These are phyloP conservation scores for Andrena cerasifolii DNA, from an alignment of 1,140 invertebrate species.

Conservation along the genomic window DNA sequence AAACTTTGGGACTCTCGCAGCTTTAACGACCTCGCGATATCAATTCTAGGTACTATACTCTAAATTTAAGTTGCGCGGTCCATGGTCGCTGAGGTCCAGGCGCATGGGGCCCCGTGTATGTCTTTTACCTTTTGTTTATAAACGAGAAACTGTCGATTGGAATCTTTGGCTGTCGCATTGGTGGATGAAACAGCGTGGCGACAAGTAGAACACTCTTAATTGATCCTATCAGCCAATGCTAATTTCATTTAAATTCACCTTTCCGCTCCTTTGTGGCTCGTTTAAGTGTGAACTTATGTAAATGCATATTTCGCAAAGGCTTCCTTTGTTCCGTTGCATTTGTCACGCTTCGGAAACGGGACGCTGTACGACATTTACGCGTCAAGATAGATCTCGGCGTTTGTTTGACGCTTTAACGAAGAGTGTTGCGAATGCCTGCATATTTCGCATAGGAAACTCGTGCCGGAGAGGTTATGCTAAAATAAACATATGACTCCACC, in stretches of 20 bases:
- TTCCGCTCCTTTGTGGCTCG: background rate
- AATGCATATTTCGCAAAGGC: constrained; percentile 38
- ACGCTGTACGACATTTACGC: background rate
- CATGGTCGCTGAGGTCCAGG: no score
- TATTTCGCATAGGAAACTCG: background rate
- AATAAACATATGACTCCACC: background rate
- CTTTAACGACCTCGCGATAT: no score
- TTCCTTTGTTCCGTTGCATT: constrained; percentile 1
- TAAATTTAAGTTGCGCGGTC: no score
- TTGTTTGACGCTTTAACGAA: background rate
- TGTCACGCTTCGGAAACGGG: constrained; percentile 7
- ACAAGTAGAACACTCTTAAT: constrained; percentile 39
- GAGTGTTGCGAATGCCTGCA: background rate
- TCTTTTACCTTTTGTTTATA: no score
- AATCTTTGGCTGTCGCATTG: constrained; percentile 16
- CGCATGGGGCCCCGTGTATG: no score
- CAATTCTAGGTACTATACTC: no score
- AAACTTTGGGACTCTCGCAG: no score
- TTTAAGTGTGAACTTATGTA: constrained; percentile 37
- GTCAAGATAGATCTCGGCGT: background rate
- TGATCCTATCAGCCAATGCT: constrained; percentile 40
- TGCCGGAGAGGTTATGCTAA: background rate
- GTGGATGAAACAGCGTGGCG: constrained; percentile 29
- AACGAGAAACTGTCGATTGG: constrained; percentile 27
- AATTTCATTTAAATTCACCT: constrained; percentile 40